These are phyloP conservation scores for Hyaena hyaena DNA, from an alignment of 2,113 vertebrate genomes.

Conservation along the genomic window DNA sequence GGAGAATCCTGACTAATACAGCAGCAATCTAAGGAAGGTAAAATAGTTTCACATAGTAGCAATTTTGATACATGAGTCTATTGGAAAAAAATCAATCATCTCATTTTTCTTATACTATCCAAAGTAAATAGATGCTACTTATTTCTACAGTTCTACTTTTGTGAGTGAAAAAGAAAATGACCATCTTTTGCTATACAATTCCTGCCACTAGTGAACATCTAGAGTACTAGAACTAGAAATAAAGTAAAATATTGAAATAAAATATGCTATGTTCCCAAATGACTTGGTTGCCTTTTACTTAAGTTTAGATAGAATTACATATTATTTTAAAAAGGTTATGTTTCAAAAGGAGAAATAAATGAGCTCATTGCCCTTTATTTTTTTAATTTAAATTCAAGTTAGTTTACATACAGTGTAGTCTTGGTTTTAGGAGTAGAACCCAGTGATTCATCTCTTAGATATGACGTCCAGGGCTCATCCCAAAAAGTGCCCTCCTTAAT, in stretches of 20 bases:
- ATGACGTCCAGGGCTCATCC: too few relatives aligned
- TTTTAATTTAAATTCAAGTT: too few relatives aligned
- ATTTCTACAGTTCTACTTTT: neutral
- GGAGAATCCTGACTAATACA: neutral
- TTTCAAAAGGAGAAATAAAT: slow-evolving; percentile 23
- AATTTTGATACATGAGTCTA: neutral
- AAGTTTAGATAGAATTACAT: neutral
- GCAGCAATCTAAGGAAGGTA: neutral
- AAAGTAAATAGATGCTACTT: neutral
- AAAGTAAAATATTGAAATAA: neutral
- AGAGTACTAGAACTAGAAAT: neutral
- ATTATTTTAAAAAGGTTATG: neutral
- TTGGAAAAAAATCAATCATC: neutral
- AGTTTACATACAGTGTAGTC: too few relatives aligned
- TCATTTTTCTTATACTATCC: neutral
- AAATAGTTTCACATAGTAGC: neutral
- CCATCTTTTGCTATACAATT: neutral
- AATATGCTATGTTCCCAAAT: neutral
- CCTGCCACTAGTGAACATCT: neutral
- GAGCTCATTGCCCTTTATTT: too few relatives aligned
- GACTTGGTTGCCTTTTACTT: neutral
- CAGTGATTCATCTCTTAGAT: too few relatives aligned
- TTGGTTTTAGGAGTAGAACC: too few relatives aligned
- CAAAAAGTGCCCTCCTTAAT: too few relatives aligned
- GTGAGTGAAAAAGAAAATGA: neutral